Conservation (phyloP, 2,888 invertebrate genomes). For the Acleris literana region DNA sequence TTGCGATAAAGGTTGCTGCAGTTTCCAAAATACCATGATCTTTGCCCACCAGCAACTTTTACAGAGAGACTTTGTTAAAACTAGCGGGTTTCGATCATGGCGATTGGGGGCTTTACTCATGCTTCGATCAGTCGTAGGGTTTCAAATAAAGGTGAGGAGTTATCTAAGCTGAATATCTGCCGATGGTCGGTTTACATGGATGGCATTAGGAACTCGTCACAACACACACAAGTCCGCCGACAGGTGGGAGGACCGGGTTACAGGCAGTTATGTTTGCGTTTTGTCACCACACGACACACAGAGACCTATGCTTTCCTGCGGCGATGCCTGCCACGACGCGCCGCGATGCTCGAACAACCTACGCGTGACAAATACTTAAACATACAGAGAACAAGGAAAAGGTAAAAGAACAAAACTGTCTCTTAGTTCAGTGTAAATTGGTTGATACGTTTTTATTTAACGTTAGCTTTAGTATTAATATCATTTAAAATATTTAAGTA, state of each 20-base stretch:
- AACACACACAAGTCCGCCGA: slow-evolving; percentile 5
- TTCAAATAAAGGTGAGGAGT: slow-evolving; percentile 7
- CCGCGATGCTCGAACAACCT: neutral
- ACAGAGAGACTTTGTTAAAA: neutral
- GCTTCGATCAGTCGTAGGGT: slow-evolving; percentile 15
- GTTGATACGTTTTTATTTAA: too few species aligned
- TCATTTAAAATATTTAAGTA: too few species aligned
- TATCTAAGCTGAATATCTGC: slow-evolving; percentile 14
- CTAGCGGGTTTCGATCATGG: too few species aligned
- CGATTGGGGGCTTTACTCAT: neutral
- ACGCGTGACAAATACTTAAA: slow-evolving; percentile 6
- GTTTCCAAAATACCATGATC: too few species aligned
- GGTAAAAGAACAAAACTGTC: too few species aligned
- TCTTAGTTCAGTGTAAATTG: too few species aligned
- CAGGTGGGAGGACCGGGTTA: neutral
- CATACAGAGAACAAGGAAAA: neutral
- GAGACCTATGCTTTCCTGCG: neutral
- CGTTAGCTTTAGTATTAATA: too few species aligned
- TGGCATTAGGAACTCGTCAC: slow-evolving; percentile 12
- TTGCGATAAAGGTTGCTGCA: too few species aligned
- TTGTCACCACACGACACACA: slow-evolving; percentile 2
- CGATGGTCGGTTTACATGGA: slow-evolving; percentile 3
- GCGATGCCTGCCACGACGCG: neutral
- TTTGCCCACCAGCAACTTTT: too few species aligned
- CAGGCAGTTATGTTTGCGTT: neutral